Evolutionary conservation across 1,140 invertebrate species (phyloP), one percentile per base, ranked within the genome.

Genomic region (Samia ricini): DNA sequence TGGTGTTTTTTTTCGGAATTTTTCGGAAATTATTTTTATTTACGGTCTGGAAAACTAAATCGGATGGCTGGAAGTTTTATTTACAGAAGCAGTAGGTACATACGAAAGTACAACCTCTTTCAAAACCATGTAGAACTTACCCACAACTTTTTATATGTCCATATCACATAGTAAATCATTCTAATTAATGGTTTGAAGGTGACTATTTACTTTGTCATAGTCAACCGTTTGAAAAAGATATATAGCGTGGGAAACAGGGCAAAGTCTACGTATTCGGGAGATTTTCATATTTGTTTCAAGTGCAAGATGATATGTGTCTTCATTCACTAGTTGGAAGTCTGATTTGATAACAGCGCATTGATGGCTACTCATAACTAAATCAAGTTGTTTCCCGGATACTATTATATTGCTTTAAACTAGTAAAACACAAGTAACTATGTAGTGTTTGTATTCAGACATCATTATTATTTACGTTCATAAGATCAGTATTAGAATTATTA

Each of bases 1-100:
- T 72, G 67, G n/a, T 56, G 66, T 57, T 66, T 72, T 33, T n/a
- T n/a, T n/a, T n/a, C n/a, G n/a, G n/a, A 69, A 29, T 62, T 72
- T 72, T 51, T 68, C 61, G 22, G 63, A 64, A 15, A 64, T 66
- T 18, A 69, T 51, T 65, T 72, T 72, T 48, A 26, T 64, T 20
- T 69, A 54, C 2, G 48, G 20, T 36, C 36, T 29, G 20, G 61
- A 60, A 58, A 62, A 69, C 71, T 64, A 72, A 2, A 57, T 7
- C 5, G 71, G 66, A 56, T 63, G 65, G 3, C 21, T 36, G 20
- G 60, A 52, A 22, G 56, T 54, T 23, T 49, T 52, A 6, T 51
- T 20, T 10, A 64, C 5, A n/a, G 60, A 23, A 49, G 56, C 66
- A 22, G 36, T 49, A 19, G 69, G 63, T 18, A 66, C 59, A 19